Evolutionary conservation across 2,797 vertebrate species (phyloP), one percentile per base, ranked within the genome.

Genomic region (Kryptopterus vitreolus): DNA sequence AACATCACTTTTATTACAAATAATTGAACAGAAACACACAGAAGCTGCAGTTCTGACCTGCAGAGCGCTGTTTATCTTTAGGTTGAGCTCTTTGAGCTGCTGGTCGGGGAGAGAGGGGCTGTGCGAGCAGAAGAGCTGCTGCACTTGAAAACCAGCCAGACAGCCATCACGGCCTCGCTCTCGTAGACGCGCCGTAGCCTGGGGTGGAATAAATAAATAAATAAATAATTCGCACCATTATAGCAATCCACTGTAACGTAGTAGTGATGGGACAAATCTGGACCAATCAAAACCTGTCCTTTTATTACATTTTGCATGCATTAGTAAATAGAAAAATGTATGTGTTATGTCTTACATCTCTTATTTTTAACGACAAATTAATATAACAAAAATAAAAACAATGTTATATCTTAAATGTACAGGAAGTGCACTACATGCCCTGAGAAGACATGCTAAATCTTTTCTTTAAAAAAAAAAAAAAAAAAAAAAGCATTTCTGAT

Each of bases 61-160:
- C 90, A 99, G 91, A 92, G 98, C 96, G 85, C 92, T 95, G 93
- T 99, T 96, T 20, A 97, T 98, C 92, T 97, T 98, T 89, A 96
- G 80, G 88, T 98, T 98, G 81, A 99, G 94, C 77, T 98, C 97
- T 91, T 98, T 99, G 80, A 99, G 94, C 90, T 98, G 98, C 90
- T 98, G 96, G 86, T 99, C 98, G 35, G 97, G 96, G 87, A 99
- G 96, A 79, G 94, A 94, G 83, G 96, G 93, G 86, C 92, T 97
- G 88, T 99, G 97, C 24, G 96, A 97, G 90, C 98, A 99, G 92
- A 99, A 99, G 86, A 99, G 96, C 79, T 98, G 96, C 86, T 99
- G 98, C 84, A 99, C 98, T 93, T 99, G 97, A 86, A 99, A 94
- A 83, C 98, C 98, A 77, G 97, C 95, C 92, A 99, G 91, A 88